Base-by-base conservation (phyloP, 2,888 invertebrate species). In the Malacosoma neustria region DNA sequence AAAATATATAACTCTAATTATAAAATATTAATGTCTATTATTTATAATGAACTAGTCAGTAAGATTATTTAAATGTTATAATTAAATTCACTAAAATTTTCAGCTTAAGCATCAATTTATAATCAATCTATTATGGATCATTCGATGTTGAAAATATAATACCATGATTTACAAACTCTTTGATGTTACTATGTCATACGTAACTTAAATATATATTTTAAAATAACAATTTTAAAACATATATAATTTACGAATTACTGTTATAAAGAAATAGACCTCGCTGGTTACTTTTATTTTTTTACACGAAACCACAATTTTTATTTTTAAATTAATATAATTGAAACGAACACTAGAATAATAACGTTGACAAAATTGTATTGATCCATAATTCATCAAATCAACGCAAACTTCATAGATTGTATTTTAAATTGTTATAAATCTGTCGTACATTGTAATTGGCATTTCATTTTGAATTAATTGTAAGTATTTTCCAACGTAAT, bases 371-470 rank as follows among this genome's bases (percentile, higher is more conserved):
- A 3, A 22, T 22, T 22, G 22, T 22, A 5, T 7, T 22, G 22
- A 22, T 22, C 22, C 5, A 22, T 22, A n/a, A n/a, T n/a, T n/a
- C n/a, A n/a, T n/a, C n/a, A n/a, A n/a, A n/a, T n/a, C n/a, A n/a
- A n/a, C n/a, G n/a, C n/a, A n/a, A n/a, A n/a, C n/a, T n/a, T n/a
- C n/a, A n/a, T n/a, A n/a, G n/a, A n/a, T n/a, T n/a, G n/a, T n/a
- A n/a, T n/a, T 52, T 48, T 42, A 51, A 51, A 51, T 46, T 51
- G 54, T 49, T 32, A 43, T 46, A 52, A 47, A 47, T 30, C 30
- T 74, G 81, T 81, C 81, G 81, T 82, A 82, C 81, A 62, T 66
- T 60, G 54, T 67, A 59, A 70, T 82, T 81, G 80, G 81, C 81
- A 82, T 81, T 81, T 81, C 55, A 58, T 61, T 53, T 63, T 51